Evolutionary conservation across 2,888 invertebrate genomes (phyloP).

Genomic region (Sycophila texana): DNA sequence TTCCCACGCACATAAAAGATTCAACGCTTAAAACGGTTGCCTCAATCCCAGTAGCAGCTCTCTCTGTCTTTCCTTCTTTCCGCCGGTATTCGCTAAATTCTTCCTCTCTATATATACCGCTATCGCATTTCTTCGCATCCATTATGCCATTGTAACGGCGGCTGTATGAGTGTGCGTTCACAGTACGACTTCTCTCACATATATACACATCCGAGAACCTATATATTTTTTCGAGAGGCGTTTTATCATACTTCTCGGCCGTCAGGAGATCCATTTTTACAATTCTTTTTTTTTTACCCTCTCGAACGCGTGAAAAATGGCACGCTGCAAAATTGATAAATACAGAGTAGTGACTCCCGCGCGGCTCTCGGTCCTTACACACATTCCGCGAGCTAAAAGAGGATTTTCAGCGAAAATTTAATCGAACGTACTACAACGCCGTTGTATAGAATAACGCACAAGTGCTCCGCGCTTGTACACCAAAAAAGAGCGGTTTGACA

Average conservation of each 20-base stretch:
- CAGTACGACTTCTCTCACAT: constrained; percentile 1
- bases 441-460: too few species aligned
- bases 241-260: constrained; percentile 25
- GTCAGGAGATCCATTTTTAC: constrained; percentile 34
- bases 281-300: not conserved
- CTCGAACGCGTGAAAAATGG: constrained; percentile 1
- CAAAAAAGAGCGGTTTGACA: not conserved
- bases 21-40: constrained; percentile 43
- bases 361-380: not conserved
- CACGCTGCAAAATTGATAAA: constrained; percentile 28
- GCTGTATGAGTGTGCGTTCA: not conserved
- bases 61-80: constrained; percentile 31
- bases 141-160: constrained; percentile 20
- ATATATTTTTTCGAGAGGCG: not conserved
- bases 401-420: too few species aligned
- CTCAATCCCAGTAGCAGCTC: not conserved
- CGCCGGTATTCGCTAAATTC: constrained; percentile 38
- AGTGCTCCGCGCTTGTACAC: too few species aligned
- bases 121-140: constrained; percentile 48
- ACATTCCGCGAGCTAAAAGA: not conserved
- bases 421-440: too few species aligned
- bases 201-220: constrained; percentile 19
- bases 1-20: constrained; percentile 51
- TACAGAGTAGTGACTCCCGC: constrained; percentile 16
- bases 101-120: constrained; percentile 38